These are phyloP conservation scores for Mastomys natalensis DNA, from an alignment of 2,113 vertebrate genomes.

Conservation along the genomic window DNA sequence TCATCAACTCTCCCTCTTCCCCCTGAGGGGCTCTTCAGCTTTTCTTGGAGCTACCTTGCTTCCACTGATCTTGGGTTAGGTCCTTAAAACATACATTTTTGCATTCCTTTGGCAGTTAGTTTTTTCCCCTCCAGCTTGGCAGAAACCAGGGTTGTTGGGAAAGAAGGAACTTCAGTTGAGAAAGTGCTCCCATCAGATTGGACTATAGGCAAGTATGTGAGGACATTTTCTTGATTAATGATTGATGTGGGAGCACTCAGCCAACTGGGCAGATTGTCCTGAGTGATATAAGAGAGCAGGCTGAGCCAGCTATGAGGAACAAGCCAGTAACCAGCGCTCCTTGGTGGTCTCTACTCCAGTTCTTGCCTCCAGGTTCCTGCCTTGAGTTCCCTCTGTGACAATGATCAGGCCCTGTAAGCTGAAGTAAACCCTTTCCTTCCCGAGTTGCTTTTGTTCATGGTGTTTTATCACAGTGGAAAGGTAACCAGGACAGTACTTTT, in stretches of 20 bases:
- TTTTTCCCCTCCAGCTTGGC: not conserved
- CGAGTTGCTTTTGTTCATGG: not conserved
- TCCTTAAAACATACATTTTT: constrained; percentile 50
- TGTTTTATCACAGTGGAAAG: not conserved
- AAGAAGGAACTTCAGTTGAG: not conserved
- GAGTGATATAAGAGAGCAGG: not conserved
- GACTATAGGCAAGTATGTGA: not conserved
- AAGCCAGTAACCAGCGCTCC: not conserved
- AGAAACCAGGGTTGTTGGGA: not conserved
- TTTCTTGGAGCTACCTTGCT: not conserved
- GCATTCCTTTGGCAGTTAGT: not conserved
- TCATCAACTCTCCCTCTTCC: not conserved
- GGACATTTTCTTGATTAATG: not conserved
- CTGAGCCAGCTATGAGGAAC: not conserved
- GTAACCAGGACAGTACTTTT: not conserved
- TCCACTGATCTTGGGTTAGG: constrained; percentile 7
- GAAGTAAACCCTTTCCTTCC: not conserved
- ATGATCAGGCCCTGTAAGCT: not conserved
- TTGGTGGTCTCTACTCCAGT: not conserved
- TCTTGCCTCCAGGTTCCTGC: not conserved
- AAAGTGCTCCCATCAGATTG: not conserved
- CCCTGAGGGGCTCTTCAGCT: not conserved
- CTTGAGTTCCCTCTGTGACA: not conserved
- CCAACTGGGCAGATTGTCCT: not conserved
- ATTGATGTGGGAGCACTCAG: not conserved